Evolutionary conservation across 2,113 vertebrate species (phyloP), one percentile per base, ranked within the genome.

Genomic region (Leucoraja erinaceus): DNA sequence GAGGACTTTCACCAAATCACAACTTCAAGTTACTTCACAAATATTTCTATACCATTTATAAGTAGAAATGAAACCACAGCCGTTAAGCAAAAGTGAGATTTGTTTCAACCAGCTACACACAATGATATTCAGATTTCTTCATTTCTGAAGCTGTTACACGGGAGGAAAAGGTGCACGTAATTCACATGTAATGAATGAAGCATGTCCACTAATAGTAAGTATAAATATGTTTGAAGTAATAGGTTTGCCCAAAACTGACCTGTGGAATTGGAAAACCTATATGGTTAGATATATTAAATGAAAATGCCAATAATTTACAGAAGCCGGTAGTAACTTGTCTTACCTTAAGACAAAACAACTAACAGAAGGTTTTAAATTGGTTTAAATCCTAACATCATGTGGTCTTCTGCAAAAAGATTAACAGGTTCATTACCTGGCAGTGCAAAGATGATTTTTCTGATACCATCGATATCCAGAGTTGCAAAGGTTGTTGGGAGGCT

Each of bases 391-490:
- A 91, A 91, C n/a, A 68, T 90, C 28, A 54, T 10, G 25, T 0
- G 68, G 20, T 54, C 33, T 54, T 47, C 90, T 72, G 90, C 68
- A 20, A 72, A 93, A 94, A 94, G 31, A 93, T 54, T 25, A 94
- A 93, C 93, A 93, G 61, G 95, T 94, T 77, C 31, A 93, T 97
- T 97, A 99, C 99, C 99, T 98, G 99, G 99, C 95, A 99, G 98
- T 3, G 99, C 99, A 98, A 99, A 99, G 95, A 99, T 99, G 94
- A 99, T 98, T 98, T 99, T 99, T 95, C 99, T 97, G 97, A 98
- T 97, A 54, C 99, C 98, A 63, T 99, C 99, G 93, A 97, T 99
- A 96, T 99, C 99, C 97, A 99, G 96, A 94, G 99, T 99, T 95
- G 99, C 98, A 96, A 99, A 99, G 94, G 99, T 99, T 94, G 99